Evolutionary conservation across 1,140 invertebrate genomes (phyloP).

Genomic region (Thereuonema tuberculata): DNA sequence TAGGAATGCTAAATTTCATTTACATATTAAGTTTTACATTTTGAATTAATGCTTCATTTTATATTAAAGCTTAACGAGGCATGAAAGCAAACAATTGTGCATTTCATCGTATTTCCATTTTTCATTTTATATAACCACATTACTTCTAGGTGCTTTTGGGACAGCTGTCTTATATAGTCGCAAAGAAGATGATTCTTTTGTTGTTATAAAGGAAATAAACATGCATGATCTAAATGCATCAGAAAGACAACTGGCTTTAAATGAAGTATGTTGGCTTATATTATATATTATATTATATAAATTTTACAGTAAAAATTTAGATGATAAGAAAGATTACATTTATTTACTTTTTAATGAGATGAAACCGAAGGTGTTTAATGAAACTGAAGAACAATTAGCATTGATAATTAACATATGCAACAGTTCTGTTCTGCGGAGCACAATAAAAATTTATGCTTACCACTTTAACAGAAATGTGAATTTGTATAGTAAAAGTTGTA

Average conservation of each 20-base stretch:
- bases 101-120: not conserved
- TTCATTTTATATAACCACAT: not conserved
- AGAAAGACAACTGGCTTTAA: conserved; percentile 55
- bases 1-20: not conserved
- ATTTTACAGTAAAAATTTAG: conserved; percentile 6
- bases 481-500: no score
- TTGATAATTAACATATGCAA: no score
- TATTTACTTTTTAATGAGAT: no score
- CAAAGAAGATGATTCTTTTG: conserved; percentile 45
- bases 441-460: no score
- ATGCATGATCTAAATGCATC: conserved; percentile 50
- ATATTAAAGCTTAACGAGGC: not conserved
- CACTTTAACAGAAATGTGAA: no score
- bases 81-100: not conserved
- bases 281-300: not conserved
- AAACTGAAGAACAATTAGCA: not conserved
- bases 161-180: conserved; percentile 54
- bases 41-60: not conserved
- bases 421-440: no score
- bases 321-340: no score
- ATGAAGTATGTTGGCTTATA: conserved; percentile 52
- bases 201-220: conserved; percentile 64
- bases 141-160: conserved; percentile 53
- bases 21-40: not conserved
- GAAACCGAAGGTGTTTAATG: no score